Evolutionary conservation across 2,888 invertebrate species (phyloP), one percentile per base, ranked within the genome.

Genomic region (Acrobasis consociella): DNA sequence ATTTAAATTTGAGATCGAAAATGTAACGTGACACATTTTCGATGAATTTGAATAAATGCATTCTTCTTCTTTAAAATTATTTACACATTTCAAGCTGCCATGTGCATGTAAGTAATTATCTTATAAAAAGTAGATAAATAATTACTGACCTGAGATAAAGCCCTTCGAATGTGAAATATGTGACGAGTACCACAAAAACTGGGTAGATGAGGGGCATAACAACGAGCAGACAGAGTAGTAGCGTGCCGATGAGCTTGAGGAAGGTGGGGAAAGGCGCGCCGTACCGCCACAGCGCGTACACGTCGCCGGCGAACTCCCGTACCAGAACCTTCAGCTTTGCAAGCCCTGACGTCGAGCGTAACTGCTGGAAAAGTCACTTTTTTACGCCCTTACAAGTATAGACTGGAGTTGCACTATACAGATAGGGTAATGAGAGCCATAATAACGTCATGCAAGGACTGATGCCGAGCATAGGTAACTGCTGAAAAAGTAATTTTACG

Each of bases 191-290:
- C 38, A 92, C 67, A 64, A 92, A 87, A 13, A 87, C 11, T 9
- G 93, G 92, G 69, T 92, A 93, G 13, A 89, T 69, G 9, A 93
- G 77, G 0, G 93, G 93, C 75, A 93, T 71, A 17, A 87, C 59
- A 37, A 84, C 82, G 8, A 91, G 67, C 49, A 91, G 75, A 65
- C 87, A 87, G 11, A 93, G 79, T n/a, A 89, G 63, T 49, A 91
- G 66, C 8, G 91, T 86, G 66, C 85, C 89, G 61, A 92, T 83
- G 49, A 92, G 81, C 67, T 93, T 93, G 62, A 93, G 84, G 74
- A 93, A 89, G 46, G 93, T 92, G 13, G 93, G 93, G 75, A 93
- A 91, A 0, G 92, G 89, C 11, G 92, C 89, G 16, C 92, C 91
- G 68, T 92, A 88, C 56, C 82, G 85, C 93, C 93, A 93, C 49